Conservation (phyloP, 2,888 invertebrate species). For the Parthenolecanium corni region DNA sequence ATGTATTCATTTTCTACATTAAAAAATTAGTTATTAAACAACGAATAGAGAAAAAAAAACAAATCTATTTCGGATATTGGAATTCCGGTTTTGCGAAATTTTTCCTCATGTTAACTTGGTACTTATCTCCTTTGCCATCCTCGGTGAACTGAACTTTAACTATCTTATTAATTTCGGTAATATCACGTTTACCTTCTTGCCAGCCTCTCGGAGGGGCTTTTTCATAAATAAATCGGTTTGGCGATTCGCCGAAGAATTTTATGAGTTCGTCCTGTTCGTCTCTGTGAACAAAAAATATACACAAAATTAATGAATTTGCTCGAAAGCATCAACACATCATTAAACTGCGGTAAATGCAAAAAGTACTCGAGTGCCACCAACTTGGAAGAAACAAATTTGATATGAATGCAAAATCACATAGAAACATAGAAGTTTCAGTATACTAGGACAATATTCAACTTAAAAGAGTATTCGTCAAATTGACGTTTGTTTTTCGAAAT, state of each 20-base stretch:
- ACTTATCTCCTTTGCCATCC: neutral
- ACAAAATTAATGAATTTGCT: neutral
- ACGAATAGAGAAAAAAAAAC: neutral
- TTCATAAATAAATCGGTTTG: slow-evolving; percentile 56
- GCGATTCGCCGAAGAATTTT: slow-evolving; percentile 56
- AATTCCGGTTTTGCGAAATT: neutral
- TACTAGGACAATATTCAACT: too few species aligned
- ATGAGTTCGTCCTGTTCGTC: slow-evolving; percentile 57
- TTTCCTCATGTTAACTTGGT: neutral
- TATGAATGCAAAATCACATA: too few species aligned
- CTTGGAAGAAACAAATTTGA: too few species aligned
- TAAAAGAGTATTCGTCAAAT: neutral
- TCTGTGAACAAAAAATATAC: slow-evolving; percentile 38
- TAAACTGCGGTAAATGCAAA: too few species aligned
- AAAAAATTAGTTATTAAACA: neutral
- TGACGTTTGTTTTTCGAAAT: too few species aligned
- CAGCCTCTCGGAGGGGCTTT: slow-evolving; percentile 68
- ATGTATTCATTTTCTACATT: neutral
- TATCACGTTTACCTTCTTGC: slow-evolving; percentile 71
- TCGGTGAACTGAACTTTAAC: neutral
- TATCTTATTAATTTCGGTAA: slow-evolving; percentile 36
- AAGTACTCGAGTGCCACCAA: too few species aligned
- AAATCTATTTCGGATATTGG: neutral
- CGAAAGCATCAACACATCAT: neutral
- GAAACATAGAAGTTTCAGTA: too few species aligned